Conservation (phyloP, 2,888 invertebrate species). For the Caenorhabditis sp. region DNA sequence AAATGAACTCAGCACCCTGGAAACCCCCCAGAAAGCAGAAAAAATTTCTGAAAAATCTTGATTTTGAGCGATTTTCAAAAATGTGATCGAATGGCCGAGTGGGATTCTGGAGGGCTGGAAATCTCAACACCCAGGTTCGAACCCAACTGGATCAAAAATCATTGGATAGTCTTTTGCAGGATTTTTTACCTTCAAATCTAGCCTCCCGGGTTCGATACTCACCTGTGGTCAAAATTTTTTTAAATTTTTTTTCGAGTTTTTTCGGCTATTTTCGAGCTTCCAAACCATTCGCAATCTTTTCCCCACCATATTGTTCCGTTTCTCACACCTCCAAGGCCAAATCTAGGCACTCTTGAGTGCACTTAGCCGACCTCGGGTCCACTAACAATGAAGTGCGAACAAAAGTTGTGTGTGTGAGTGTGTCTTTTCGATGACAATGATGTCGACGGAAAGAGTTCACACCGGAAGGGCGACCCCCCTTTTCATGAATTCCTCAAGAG, state of each 20-base stretch:
- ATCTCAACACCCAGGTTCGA: background rate
- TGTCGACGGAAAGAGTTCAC: conserved; percentile 14
- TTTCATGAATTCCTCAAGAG: conserved; percentile 28
- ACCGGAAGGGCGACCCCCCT: conserved; percentile 31
- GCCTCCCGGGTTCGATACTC: too few species aligned
- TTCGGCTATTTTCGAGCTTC: too few species aligned
- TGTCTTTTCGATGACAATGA: conserved; percentile 12
- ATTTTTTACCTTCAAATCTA: background rate
- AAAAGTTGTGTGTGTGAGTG: conserved; percentile 15
- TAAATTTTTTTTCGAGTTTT: too few species aligned
- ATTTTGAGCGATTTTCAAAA: background rate
- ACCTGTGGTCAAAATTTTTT: too few species aligned
- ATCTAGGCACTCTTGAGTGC: conserved; percentile 39
- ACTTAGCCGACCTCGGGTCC: conserved; percentile 37
- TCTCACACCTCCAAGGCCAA: conserved; percentile 17
- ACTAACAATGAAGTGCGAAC: conserved; percentile 23
- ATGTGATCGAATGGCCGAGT: background rate
- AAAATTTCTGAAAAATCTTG: too few species aligned
- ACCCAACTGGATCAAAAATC: background rate
- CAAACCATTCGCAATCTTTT: too few species aligned
- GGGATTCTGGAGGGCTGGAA: background rate
- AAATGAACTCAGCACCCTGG: too few species aligned
- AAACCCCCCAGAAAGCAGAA: too few species aligned
- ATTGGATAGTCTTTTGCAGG: background rate
- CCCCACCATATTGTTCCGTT: background rate